phyloP scores from a whole-genome alignment of 2,113 vertebrate species.

The Ardeotis arabs region DNA sequence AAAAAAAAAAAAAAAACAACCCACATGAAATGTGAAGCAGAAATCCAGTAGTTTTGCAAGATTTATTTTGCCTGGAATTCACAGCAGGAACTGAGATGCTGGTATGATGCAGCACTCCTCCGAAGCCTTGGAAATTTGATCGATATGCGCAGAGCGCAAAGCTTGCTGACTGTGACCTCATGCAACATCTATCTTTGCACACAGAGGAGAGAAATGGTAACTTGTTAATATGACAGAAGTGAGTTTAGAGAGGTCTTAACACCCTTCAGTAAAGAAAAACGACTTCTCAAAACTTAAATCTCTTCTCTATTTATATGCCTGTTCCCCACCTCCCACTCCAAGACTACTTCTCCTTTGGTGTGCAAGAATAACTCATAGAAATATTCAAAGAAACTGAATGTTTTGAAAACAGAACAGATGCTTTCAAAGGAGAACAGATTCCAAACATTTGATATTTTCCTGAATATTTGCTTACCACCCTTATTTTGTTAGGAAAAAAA shows the following conservation, averaged over 20 bases:
- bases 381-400: conserved; percentile 5
- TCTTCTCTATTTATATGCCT: conserved; percentile 32
- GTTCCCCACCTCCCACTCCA: conserved; percentile 12
- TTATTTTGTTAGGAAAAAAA: conserved; percentile 41
- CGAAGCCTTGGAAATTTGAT: background rate
- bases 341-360: conserved; percentile 17
- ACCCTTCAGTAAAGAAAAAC: background rate
- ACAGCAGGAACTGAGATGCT: background rate
- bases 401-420: conserved; percentile 65
- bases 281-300: background rate
- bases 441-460: conserved; percentile 63
- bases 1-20: background rate
- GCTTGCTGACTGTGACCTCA: background rate
- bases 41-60: background rate
- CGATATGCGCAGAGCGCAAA: background rate
- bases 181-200: background rate
- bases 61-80: background rate
- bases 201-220: background rate
- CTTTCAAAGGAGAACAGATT: conserved; percentile 59
- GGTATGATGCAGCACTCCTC: background rate
- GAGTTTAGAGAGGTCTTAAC: background rate
- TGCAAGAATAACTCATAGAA: conserved; percentile 49
- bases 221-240: background rate
- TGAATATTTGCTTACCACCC: conserved; percentile 59
- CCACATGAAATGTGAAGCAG: background rate